A percentile compares a stretch with the other conserved stretches of the same genome.
Evolutionary conservation across 2,888 invertebrate genomes (phyloP).

Genomic region (Microdon myrmicae): DNA sequence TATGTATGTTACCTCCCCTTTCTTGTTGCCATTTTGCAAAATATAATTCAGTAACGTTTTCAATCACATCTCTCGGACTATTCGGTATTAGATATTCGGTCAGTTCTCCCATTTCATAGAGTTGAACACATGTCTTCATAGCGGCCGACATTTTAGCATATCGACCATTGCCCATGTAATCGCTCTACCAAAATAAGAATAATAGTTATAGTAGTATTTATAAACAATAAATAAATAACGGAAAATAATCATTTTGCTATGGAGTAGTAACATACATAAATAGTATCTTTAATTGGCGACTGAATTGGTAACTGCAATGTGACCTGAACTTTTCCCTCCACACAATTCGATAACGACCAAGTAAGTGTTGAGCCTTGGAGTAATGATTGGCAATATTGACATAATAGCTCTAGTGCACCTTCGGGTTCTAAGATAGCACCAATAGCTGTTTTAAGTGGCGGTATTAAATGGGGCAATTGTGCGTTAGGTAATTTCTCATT

Average conservation of each 20-base stretch:
- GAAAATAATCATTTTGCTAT: too few species aligned
- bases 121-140: slow-evolving; percentile 75
- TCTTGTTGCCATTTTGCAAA: slow-evolving; percentile 81
- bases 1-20: too few species aligned
- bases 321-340: slow-evolving; percentile 37
- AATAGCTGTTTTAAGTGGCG: slow-evolving; percentile 55
- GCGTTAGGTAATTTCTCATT: slow-evolving; percentile 69
- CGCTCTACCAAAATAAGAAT: slow-evolving; percentile 69
- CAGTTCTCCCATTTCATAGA: slow-evolving; percentile 80
- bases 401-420: slow-evolving; percentile 69
- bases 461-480: slow-evolving; percentile 68
- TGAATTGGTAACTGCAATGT: slow-evolving; percentile 80
- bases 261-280: slow-evolving; percentile 77
- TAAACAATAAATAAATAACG: too few species aligned
- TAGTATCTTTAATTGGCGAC: slow-evolving; percentile 77
- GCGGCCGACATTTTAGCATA: slow-evolving; percentile 86
- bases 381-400: slow-evolving; percentile 82
- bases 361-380: slow-evolving; percentile 75
- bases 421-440: slow-evolving; percentile 58
- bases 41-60: slow-evolving; percentile 66
- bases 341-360: slow-evolving; percentile 57
- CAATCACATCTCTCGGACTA: slow-evolving; percentile 58
- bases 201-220: slow-evolving; percentile 6
- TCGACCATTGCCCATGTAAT: slow-evolving; percentile 69
- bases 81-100: slow-evolving; percentile 77